Evolutionary conservation across 1,140 invertebrate genomes (phyloP).

Genomic region (Eriocheir sinensis): DNA sequence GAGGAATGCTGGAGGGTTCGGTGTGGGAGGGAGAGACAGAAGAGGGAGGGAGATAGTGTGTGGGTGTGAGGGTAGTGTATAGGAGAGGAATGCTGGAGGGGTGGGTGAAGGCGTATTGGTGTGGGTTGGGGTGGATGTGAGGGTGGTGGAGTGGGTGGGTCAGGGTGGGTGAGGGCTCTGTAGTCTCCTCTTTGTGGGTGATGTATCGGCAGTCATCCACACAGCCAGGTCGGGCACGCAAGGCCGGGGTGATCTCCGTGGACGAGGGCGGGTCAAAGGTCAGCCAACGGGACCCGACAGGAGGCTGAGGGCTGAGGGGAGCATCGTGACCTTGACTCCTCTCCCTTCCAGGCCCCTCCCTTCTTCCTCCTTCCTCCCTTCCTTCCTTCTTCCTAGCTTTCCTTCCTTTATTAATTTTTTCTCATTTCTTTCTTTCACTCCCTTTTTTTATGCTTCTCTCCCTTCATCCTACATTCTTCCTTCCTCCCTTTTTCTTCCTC

Average conservation of each 20-base stretch:
- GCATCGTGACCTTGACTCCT: constrained; percentile 2
- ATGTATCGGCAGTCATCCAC: constrained; percentile 2
- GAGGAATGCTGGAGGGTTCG: too few species aligned
- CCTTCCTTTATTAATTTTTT: background rate
- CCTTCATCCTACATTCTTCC: background rate
- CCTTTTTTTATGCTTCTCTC: too few species aligned
- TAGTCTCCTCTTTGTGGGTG: background rate
- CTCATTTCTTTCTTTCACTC: too few species aligned
- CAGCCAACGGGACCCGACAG: background rate
- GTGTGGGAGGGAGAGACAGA: too few species aligned
- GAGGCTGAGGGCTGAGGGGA: background rate
- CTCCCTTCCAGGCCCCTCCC: background rate
- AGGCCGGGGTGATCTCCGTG: background rate
- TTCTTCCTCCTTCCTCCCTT: background rate
- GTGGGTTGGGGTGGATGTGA: too few species aligned
- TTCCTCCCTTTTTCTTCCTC: background rate
- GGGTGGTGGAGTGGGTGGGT: too few species aligned
- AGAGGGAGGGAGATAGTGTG: too few species aligned
- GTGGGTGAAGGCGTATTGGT: too few species aligned
- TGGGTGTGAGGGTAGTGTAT: too few species aligned
- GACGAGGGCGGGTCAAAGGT: background rate
- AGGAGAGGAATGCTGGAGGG: too few species aligned
- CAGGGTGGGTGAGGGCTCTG: background rate
- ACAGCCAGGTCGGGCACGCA: background rate
- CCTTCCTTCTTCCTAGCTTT: background rate